These are phyloP conservation scores for Dreissena rostriformis DNA, from an alignment of 1,140 invertebrate genomes.

Conservation along the genomic window DNA sequence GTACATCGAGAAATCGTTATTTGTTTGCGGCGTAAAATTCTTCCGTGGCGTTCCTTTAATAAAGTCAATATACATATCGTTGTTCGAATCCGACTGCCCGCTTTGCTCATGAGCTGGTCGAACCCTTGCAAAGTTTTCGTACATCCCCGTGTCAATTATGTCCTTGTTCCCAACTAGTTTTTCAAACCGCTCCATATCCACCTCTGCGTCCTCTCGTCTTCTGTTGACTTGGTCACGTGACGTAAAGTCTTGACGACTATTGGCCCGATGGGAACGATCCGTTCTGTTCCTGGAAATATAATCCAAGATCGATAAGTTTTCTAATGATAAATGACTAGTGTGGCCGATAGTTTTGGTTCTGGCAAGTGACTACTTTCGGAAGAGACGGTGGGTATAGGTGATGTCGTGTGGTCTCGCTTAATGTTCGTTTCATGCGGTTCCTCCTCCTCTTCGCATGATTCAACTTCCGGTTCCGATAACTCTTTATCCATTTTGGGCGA, in stretches of 20 bases:
- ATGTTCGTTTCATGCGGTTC: background rate
- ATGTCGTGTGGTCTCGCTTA: background rate
- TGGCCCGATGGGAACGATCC: background rate
- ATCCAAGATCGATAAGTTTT: conserved; percentile 47
- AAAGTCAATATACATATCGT: conserved; percentile 4
- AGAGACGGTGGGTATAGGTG: background rate
- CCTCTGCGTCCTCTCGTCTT: conserved; percentile 29
- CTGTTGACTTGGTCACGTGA: background rate
- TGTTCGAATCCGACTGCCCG: conserved; percentile 29
- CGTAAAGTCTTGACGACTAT: background rate
- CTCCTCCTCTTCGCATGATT: background rate
- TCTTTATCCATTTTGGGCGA: background rate
- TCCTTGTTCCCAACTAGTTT: conserved; percentile 50
- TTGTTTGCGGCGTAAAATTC: conserved; percentile 36
- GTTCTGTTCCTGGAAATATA: conserved; percentile 20
- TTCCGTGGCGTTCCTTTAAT: conserved; percentile 28
- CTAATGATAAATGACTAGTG: conserved; percentile 38
- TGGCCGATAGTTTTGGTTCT: conserved; percentile 21
- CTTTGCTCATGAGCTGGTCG: conserved; percentile 26
- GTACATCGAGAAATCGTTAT: conserved; percentile 41
- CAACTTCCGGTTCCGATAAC: background rate
- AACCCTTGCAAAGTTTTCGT: conserved; percentile 49
- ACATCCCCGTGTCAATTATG: conserved; percentile 33
- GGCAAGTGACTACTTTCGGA: background rate
- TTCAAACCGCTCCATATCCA: conserved; percentile 47